These are phyloP conservation scores for Thermophis baileyi DNA, from an alignment of 2,113 vertebrate genomes.

Conservation along the genomic window DNA sequence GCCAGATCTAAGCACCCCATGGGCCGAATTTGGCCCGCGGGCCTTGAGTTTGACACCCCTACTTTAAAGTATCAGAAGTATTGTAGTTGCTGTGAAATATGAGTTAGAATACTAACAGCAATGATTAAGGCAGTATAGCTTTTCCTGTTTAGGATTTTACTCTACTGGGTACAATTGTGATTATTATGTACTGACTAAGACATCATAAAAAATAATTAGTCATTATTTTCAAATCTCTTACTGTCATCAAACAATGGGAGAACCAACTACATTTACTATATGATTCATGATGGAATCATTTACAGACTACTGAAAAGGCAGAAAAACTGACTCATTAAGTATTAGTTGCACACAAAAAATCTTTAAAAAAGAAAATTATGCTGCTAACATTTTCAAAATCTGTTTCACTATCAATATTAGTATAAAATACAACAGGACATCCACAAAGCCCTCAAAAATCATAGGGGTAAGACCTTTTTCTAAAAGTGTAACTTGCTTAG, in stretches of 20 bases:
- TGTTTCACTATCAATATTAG: not conserved
- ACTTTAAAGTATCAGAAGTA: not conserved
- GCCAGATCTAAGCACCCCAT: too few relatives aligned
- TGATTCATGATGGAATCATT: not conserved
- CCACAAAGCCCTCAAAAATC: not conserved
- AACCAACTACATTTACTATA: not conserved
- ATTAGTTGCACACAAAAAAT: not conserved
- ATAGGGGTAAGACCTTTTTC: not conserved
- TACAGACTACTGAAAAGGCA: not conserved
- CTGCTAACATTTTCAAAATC: not conserved
- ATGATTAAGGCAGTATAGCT: conserved; percentile 27
- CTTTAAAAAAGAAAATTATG: not conserved
- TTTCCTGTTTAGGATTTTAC: conserved; percentile 14
- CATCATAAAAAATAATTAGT: not conserved
- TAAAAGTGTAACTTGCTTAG: not conserved
- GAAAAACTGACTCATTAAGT: not conserved
- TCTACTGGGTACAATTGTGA: not conserved
- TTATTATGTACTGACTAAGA: not conserved
- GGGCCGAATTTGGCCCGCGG: too few relatives aligned
- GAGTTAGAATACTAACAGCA: not conserved
- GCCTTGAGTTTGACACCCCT: too few relatives aligned
- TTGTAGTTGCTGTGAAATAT: not conserved
- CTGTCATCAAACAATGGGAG: not conserved
- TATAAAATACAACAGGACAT: not conserved
- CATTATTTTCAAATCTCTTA: not conserved